Percentiles rank a stretch among this genome's conserved stretches.
These are phyloP conservation scores for Drosophila neutralis DNA, from an alignment of 2,888 invertebrate genomes.

Conservation along the genomic window DNA sequence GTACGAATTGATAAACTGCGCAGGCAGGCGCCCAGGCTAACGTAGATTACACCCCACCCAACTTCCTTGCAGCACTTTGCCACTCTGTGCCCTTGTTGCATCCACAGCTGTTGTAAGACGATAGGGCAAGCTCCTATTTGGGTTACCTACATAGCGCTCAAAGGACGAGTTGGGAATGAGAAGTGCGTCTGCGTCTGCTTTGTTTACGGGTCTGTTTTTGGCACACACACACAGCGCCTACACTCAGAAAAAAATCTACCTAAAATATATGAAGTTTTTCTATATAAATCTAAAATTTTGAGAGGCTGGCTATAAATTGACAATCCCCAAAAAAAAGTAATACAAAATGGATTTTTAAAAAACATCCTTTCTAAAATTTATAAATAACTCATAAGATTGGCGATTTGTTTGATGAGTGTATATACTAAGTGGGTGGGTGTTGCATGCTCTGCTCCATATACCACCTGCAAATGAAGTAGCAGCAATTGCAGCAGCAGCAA, in stretches of 20 bases:
- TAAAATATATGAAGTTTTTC: not conserved
- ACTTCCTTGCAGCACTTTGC: not conserved
- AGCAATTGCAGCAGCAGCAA: constrained; percentile 11
- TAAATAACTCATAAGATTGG: not conserved
- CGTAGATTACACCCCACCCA: not conserved
- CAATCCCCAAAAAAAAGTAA: not conserved
- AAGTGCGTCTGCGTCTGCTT: constrained; percentile 25
- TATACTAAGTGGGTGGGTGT: constrained; percentile 6
- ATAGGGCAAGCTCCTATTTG: constrained; percentile 59
- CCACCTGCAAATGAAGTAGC: constrained; percentile 35
- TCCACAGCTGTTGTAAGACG: constrained; percentile 48
- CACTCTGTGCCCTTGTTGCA: constrained; percentile 22
- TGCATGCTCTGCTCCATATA: not conserved
- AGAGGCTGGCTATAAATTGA: not conserved
- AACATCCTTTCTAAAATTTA: not conserved
- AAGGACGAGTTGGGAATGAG: constrained; percentile 36
- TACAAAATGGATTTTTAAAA: not conserved
- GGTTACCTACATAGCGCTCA: constrained; percentile 65
- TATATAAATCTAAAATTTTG: not conserved
- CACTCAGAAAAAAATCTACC: not conserved
- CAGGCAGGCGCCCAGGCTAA: constrained; percentile 30
- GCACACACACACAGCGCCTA: not conserved
- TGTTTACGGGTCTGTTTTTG: constrained; percentile 43
- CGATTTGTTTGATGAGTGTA: not conserved
- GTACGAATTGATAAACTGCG: constrained; percentile 78